A percentile compares a stretch with the other conserved stretches of the same genome.
Evolutionary conservation across 2,797 vertebrate species (phyloP).

Genomic region (Pterois miles): DNA sequence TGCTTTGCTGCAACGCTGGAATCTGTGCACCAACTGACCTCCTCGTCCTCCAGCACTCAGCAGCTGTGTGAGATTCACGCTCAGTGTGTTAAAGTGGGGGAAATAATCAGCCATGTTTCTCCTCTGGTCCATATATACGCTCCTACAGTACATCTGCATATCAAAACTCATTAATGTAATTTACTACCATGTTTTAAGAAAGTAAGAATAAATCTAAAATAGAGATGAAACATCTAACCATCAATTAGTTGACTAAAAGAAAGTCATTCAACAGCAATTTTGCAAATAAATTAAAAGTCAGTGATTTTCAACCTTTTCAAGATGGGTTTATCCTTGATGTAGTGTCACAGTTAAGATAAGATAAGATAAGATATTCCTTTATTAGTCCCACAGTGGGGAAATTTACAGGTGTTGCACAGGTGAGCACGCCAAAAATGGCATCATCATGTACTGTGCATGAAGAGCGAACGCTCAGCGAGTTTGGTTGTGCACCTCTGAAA

Average conservation of each 20-base stretch:
- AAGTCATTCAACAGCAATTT: background rate
- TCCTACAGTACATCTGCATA: background rate
- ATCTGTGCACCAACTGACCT: slow-evolving; percentile 71
- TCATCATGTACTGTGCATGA: too few relatives aligned
- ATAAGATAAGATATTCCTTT: too few relatives aligned
- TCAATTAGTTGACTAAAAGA: background rate
- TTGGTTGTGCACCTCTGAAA: too few relatives aligned
- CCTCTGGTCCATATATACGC: background rate
- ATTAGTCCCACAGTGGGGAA: too few relatives aligned
- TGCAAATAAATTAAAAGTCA: background rate
- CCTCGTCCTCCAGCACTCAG: slow-evolving; percentile 5
- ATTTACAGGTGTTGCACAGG: too few relatives aligned
- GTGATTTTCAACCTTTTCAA: background rate
- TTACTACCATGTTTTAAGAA: background rate
- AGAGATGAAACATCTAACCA: background rate
- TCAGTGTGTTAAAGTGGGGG: background rate
- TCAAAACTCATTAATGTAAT: background rate
- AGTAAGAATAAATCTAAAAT: background rate
- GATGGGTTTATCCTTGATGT: too few relatives aligned
- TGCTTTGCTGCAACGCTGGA: slow-evolving; percentile 75
- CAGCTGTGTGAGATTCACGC: slow-evolving; percentile 5
- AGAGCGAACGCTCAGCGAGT: too few relatives aligned
- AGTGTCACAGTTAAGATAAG: too few relatives aligned
- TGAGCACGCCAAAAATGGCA: too few relatives aligned
- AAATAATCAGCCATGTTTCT: background rate